Evolutionary conservation across 2,113 vertebrate species (phyloP).

Genomic region (Python bivittatus): DNA sequence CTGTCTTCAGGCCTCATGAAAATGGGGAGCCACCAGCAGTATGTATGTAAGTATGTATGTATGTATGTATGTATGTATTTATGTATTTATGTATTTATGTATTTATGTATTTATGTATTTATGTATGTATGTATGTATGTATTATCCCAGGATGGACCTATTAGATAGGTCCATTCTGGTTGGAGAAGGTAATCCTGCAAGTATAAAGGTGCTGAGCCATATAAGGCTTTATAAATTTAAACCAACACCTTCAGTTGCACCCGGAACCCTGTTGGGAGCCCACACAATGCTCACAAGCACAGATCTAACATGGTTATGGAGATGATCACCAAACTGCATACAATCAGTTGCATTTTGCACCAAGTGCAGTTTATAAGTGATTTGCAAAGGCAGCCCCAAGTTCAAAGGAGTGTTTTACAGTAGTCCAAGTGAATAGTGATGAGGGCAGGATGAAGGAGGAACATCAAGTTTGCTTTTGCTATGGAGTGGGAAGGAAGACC

Average conservation of each 20-base stretch:
- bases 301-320: neutral
- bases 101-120: no score
- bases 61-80: neutral
- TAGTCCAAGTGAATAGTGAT: neutral
- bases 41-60: neutral
- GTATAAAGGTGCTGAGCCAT: neutral
- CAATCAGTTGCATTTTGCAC: neutral
- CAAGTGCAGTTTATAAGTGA: neutral
- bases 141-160: neutral
- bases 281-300: neutral
- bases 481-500: neutral
- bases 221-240: neutral
- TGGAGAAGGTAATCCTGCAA: neutral
- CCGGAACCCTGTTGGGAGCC: neutral
- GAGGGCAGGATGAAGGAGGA: neutral
- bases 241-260: neutral
- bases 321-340: neutral
- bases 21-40: neutral
- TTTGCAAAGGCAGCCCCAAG: neutral
- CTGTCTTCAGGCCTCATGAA: neutral
- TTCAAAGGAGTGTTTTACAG: neutral
- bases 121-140: neutral
- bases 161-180: neutral
- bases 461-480: neutral
- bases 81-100: no score